phyloP scores from a whole-genome alignment of 1,140 invertebrate species.

The Andricus grossulariae region DNA sequence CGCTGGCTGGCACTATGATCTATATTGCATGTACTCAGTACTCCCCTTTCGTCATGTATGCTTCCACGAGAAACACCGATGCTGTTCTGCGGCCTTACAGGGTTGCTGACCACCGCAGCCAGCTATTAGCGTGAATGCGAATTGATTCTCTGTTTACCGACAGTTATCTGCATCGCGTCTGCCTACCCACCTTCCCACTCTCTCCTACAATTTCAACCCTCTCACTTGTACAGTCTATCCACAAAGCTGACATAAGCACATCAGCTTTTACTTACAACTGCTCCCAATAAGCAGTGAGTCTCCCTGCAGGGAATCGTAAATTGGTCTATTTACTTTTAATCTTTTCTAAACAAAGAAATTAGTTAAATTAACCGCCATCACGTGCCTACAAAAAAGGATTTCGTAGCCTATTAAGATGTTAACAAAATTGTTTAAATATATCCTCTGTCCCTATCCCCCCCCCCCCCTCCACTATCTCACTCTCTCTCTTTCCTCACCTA shows the following conservation, averaged over 20 bases:
- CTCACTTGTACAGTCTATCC: constrained; percentile 12
- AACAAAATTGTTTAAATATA: too few species aligned
- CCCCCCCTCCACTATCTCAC: too few species aligned
- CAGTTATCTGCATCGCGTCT: constrained; percentile 38
- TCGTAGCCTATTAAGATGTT: too few species aligned
- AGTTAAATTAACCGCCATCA: too few species aligned
- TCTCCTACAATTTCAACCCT: neutral
- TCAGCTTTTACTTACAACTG: constrained; percentile 25
- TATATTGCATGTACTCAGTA: constrained; percentile 50
- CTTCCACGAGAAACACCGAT: constrained; percentile 39
- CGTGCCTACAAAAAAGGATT: too few species aligned
- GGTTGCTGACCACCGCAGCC: constrained; percentile 56
- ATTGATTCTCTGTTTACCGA: constrained; percentile 64
- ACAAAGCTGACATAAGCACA: constrained; percentile 31
- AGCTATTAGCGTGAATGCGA: constrained; percentile 63
- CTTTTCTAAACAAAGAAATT: too few species aligned
- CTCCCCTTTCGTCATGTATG: constrained; percentile 42
- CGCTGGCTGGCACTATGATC: constrained; percentile 46
- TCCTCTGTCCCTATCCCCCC: too few species aligned
- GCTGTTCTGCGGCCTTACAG: constrained; percentile 42
- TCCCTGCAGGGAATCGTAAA: neutral
- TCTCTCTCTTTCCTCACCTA: too few species aligned
- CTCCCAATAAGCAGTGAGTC: neutral
- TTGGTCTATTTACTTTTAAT: neutral
- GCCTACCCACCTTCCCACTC: constrained; percentile 2